phyloP scores from a whole-genome alignment of 64 coral and sea anemone genomes.

The Acropora yongei region DNA sequence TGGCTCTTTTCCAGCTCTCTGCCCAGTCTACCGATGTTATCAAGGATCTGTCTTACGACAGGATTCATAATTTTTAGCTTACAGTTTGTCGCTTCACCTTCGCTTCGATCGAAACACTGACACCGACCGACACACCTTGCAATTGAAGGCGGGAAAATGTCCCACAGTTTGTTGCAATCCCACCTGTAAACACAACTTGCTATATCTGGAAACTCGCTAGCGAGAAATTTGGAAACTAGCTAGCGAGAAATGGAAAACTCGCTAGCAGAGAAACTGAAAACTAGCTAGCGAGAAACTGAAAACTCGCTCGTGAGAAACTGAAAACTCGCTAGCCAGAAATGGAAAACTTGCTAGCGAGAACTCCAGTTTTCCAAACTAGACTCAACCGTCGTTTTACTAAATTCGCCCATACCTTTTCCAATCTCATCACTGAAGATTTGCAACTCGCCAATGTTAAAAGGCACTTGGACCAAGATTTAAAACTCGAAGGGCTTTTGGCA shows the following conservation, averaged over 20 bases:
- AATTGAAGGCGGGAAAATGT: no score
- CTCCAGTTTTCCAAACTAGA: not conserved
- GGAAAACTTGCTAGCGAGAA: slow-evolving; percentile 9
- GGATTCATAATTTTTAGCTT: not conserved
- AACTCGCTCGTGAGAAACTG: not conserved
- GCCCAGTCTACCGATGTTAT: not conserved
- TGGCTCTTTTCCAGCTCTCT: not conserved
- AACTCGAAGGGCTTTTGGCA: no score
- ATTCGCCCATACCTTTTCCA: no score
- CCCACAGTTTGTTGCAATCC: not conserved
- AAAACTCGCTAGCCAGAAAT: slow-evolving; percentile 17
- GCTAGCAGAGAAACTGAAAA: not conserved
- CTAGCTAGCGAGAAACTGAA: not conserved
- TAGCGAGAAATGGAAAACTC: not conserved
- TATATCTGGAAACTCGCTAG: no score
- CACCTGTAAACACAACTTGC: not conserved
- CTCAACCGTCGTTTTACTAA: no score
- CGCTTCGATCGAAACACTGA: not conserved
- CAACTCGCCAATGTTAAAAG: no score
- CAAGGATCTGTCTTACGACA: not conserved
- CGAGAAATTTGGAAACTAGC: not conserved
- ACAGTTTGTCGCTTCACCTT: not conserved
- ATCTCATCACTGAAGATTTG: no score
- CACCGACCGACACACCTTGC: not conserved
- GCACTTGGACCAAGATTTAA: no score